Conservation (phyloP, 2,888 invertebrate species). For the Caradrina clavipalpis region DNA sequence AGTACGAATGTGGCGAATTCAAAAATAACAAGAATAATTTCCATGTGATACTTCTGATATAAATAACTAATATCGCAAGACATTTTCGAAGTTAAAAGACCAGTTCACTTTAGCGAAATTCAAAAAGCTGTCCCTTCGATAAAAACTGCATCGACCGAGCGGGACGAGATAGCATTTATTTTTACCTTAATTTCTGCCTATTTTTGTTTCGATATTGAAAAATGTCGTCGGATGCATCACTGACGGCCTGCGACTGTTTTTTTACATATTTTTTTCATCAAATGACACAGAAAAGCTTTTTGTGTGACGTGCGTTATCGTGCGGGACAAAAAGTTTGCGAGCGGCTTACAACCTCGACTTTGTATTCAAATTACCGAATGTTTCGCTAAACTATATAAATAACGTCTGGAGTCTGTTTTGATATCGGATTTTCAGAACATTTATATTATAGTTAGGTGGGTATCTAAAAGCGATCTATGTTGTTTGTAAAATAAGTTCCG, state of each 20-base stretch:
- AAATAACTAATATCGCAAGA: conserved; percentile 16
- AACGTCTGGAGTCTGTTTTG: conserved; percentile 51
- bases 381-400: conserved; percentile 50
- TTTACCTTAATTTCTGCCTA: conserved; percentile 70
- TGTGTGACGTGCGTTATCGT: conserved; percentile 86
- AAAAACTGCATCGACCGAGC: conserved; percentile 59
- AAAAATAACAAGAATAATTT: conserved; percentile 30
- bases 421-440: conserved; percentile 45
- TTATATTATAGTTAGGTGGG: conserved; percentile 15
- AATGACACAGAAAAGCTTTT: conserved; percentile 90
- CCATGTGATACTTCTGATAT: conserved; percentile 4
- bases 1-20: too few species aligned
- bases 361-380: conserved; percentile 80
- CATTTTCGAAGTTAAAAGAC: conserved; percentile 11
- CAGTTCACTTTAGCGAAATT: conserved; percentile 16
- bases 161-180: conserved; percentile 65
- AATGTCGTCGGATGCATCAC: conserved; percentile 85
- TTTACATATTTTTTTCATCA: conserved; percentile 76
- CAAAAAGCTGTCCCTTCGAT: conserved; percentile 49
- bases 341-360: conserved; percentile 70
- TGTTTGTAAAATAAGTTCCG: conserved; percentile 5
- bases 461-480: conserved; percentile 11
- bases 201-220: conserved; percentile 82
- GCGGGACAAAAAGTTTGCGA: conserved; percentile 77
- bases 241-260: conserved; percentile 71